Percentiles rank a stretch among this genome's conserved stretches.
These are phyloP conservation scores for Perithous albicinctus DNA, from an alignment of 2,888 invertebrate species.

Conservation along the genomic window DNA sequence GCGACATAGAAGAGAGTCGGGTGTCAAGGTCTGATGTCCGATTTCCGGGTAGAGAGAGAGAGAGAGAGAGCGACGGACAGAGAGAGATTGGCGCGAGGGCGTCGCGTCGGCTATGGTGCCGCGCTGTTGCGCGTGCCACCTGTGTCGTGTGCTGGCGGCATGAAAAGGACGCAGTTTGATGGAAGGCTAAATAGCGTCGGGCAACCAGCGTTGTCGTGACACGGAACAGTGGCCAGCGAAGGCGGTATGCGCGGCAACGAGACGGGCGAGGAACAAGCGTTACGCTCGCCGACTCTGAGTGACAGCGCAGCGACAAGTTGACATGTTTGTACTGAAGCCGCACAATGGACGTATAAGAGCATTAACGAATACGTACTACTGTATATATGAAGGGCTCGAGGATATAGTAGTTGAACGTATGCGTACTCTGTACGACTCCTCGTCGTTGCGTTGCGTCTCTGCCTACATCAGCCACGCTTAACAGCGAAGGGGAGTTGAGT, in stretches of 20 bases:
- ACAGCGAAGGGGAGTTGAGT: slow-evolving; percentile 49
- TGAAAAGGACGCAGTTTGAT: slow-evolving; percentile 78
- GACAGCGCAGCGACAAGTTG: slow-evolving; percentile 81
- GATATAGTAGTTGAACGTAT: slow-evolving; percentile 6
- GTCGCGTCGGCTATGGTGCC: slow-evolving; percentile 8
- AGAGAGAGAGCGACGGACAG: no score
- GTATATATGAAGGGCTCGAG: slow-evolving; percentile 44
- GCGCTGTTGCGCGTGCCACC: slow-evolving; percentile 44
- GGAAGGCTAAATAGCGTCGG: slow-evolving; percentile 78
- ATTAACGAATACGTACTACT: slow-evolving; percentile 77
- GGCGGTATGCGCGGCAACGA: slow-evolving; percentile 23
- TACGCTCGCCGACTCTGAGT: slow-evolving; percentile 74
- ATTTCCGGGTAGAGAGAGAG: slow-evolving; percentile 34
- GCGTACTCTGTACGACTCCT: slow-evolving; percentile 16
- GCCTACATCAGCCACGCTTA: slow-evolving; percentile 56
- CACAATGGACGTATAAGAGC: slow-evolving; percentile 76
- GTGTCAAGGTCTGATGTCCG: slow-evolving; percentile 58
- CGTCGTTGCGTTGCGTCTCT: slow-evolving; percentile 49
- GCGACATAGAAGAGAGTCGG: slow-evolving; percentile 17
- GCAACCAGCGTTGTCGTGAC: slow-evolving; percentile 75
- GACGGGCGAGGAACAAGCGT: slow-evolving; percentile 54
- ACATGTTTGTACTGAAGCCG: slow-evolving; percentile 81
- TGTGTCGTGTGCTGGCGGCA: slow-evolving; percentile 69
- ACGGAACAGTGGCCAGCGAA: slow-evolving; percentile 74
- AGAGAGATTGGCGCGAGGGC: no score